Evolutionary conservation across 2,888 invertebrate genomes (phyloP), one percentile per base, ranked within the genome.

Genomic region (Eucriotettix oculatus): DNA sequence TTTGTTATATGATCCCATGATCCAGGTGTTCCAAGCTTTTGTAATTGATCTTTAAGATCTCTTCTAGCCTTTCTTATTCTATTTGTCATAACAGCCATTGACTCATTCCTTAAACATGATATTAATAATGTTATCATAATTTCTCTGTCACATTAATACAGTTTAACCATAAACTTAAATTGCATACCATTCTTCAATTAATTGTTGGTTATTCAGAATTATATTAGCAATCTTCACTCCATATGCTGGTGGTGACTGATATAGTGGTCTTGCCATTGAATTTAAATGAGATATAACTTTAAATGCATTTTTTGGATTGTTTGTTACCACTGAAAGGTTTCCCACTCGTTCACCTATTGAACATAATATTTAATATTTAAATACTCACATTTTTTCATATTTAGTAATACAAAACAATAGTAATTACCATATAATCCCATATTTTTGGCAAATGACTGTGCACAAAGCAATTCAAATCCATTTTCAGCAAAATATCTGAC

Each of bases 401-500:
- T 29, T 29, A 29, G 7, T 7, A 29, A 29, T 29, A 29, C 2
- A 29, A 29, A 29, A 29, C 7, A 29, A 29, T 48, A 7, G 44
- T 62, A 75, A 83, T 84, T 42, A 60, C 60, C 40, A 17, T 60
- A 60, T 16, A 57, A 40, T 42, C 60, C 57, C 17, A 56, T 14
- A n/a, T 56, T 57, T 54, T 57, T 56, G 7, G 60, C 54, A 17
- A 60, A 57, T 42, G 60, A 48, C 42, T 60, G 57, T 11, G 60
- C 53, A 17, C 55, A 17, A 10, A 60, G 17, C 42, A 60, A 43
- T 16, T 60, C 60, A 16, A 60, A 43, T 1, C 60, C 59, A 42
- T 52, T 40, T n/a, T 57, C 42, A 9, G 40, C 56, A 29, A 60
- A 60, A 42, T 56, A 56, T 43, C 60, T 16, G 10, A 60, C 60